phyloP scores from a whole-genome alignment of 2,113 vertebrate genomes.

The Lycocorax pyrrhopterus region DNA sequence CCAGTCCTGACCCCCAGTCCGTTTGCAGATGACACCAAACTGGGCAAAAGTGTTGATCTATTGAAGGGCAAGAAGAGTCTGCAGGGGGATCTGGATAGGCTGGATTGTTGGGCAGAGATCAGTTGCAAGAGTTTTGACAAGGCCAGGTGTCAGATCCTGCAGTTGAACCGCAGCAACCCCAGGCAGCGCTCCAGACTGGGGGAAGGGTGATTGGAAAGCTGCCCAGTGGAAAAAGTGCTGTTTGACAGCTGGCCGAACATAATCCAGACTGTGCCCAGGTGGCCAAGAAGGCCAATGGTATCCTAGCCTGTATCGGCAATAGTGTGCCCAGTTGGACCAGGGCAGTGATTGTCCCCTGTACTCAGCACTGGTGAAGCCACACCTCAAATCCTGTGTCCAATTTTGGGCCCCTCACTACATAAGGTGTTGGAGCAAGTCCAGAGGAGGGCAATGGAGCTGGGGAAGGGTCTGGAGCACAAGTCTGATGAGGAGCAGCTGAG shows the following conservation, averaged over 20 bases:
- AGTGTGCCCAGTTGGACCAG: not conserved
- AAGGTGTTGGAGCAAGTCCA: rapidly evolving
- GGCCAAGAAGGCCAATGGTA: not conserved
- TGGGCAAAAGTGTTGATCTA: too few species aligned
- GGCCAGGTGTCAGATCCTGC: not conserved
- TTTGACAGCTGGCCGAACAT: not conserved
- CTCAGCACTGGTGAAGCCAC: rapidly evolving
- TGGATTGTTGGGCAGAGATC: not conserved
- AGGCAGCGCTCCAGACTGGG: rapidly evolving
- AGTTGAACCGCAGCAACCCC: not conserved
- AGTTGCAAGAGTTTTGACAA: not conserved
- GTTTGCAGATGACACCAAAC: not conserved
- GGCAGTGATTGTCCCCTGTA: rapidly evolving
- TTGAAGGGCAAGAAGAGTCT: not conserved
- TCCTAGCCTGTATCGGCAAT: not conserved
- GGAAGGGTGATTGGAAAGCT: not conserved
- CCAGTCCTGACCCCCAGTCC: not conserved
- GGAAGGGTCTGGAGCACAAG: not conserved
- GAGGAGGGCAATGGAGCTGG: rapidly evolving
- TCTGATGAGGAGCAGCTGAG: not conserved
- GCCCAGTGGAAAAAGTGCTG: not conserved
- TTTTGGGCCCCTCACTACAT: not conserved
- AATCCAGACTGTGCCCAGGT: not conserved
- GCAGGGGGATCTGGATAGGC: too few species aligned
- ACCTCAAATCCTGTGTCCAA: not conserved